phyloP scores from a whole-genome alignment of 2,888 invertebrate genomes.

The Drosophila borborema region DNA sequence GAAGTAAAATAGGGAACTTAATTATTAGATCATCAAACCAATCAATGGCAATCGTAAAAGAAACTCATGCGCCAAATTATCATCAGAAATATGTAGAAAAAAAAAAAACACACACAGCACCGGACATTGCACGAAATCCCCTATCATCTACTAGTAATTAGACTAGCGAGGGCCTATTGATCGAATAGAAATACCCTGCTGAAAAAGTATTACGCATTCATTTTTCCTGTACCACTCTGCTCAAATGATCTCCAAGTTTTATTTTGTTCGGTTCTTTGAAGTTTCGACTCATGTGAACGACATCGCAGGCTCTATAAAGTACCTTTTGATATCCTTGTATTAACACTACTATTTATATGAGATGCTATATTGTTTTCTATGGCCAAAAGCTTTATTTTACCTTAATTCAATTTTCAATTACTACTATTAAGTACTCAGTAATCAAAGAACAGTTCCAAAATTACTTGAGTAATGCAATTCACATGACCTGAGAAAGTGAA shows the following conservation, averaged over 20 bases:
- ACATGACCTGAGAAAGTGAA: constrained; percentile 36
- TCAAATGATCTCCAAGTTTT: constrained; percentile 62
- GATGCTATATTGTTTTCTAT: constrained; percentile 44
- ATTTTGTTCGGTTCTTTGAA: constrained; percentile 45
- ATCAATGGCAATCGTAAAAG: constrained; percentile 73
- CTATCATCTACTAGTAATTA: constrained; percentile 33
- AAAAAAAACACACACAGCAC: constrained; percentile 39
- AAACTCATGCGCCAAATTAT: constrained; percentile 76
- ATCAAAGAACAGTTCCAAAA: constrained; percentile 27
- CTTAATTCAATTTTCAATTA: constrained; percentile 1
- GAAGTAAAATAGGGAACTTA: constrained; percentile 28
- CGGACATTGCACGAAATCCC: constrained; percentile 38
- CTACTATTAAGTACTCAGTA: constrained; percentile 12
- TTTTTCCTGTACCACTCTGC: constrained; percentile 37
- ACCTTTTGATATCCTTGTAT: constrained; percentile 46
- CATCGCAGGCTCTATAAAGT: constrained; percentile 50
- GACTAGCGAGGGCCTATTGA: constrained; percentile 33
- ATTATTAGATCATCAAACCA: constrained; percentile 47
- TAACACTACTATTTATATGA: constrained; percentile 33
- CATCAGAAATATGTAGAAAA: constrained; percentile 35
- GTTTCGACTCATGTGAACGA: constrained; percentile 54
- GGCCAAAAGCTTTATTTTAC: constrained; percentile 13
- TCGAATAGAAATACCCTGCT: constrained; percentile 10
- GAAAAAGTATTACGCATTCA: constrained; percentile 62
- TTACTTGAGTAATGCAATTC: constrained; percentile 19